phyloP scores from a whole-genome alignment of 23 tunicate species.

The Corella eumyota region DNA sequence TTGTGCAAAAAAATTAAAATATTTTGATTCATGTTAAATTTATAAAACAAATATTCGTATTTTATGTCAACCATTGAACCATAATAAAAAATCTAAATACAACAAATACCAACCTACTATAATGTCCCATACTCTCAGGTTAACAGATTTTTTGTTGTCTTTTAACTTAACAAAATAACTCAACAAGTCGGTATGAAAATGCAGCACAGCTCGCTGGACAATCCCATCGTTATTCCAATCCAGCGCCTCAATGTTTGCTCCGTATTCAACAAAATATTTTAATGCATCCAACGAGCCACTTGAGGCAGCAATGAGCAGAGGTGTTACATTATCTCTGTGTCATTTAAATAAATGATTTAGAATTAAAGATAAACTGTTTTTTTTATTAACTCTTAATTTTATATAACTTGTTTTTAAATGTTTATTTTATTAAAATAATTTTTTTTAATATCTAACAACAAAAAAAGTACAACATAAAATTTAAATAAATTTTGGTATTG shows the following conservation, averaged over 20 bases:
- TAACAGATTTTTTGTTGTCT: neutral
- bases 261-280: slow-evolving; percentile 37
- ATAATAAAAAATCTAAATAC: too few relatives aligned
- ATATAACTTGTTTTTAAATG: too few relatives aligned
- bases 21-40: neutral
- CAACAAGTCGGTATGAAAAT: slow-evolving; percentile 52
- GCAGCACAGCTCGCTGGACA: slow-evolving; percentile 40
- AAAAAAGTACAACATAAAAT: too few relatives aligned
- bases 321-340: slow-evolving; percentile 68
- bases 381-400: too few relatives aligned
- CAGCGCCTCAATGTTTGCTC: slow-evolving; percentile 35
- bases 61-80: too few relatives aligned
- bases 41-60: too few relatives aligned
- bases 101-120: slow-evolving; percentile 42
- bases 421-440: too few relatives aligned
- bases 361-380: neutral
- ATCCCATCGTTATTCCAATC: slow-evolving; percentile 46
- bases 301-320: slow-evolving; percentile 76
- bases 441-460: too few relatives aligned
- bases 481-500: too few relatives aligned
- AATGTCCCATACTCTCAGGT: slow-evolving; percentile 34
- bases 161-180: slow-evolving; percentile 21
- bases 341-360: neutral
- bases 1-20: neutral
- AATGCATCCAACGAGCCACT: slow-evolving; percentile 46